phyloP scores from a whole-genome alignment of 2,113 vertebrate genomes.

The Phylloscopus trochiloides region DNA sequence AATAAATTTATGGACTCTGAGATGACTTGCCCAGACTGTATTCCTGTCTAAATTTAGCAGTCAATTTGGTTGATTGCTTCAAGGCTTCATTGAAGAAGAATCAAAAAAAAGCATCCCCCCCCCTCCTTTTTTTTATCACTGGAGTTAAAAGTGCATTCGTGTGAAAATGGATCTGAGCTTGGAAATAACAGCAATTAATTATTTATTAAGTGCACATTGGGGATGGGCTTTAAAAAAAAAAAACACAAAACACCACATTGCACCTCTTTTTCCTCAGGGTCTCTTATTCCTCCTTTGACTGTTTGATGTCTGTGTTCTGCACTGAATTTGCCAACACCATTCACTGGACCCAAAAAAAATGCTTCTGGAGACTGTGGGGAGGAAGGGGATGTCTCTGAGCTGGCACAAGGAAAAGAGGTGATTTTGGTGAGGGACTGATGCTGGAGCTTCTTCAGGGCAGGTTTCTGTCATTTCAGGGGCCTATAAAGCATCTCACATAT shows the following conservation, averaged over 20 bases:
- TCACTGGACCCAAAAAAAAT: neutral
- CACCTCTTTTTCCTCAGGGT: neutral
- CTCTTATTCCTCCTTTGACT: neutral
- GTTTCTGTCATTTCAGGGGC: neutral
- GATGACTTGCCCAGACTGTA: neutral
- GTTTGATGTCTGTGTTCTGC: neutral
- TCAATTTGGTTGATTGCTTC: constrained; percentile 56
- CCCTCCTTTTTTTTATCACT: neutral
- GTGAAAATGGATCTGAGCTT: constrained; percentile 42
- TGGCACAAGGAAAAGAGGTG: neutral
- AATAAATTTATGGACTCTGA: constrained; percentile 45
- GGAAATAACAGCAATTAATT: constrained; percentile 41
- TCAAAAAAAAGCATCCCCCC: too few relatives aligned
- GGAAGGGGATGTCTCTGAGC: neutral
- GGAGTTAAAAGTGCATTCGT: constrained; percentile 30
- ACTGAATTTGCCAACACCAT: neutral
- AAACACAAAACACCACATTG: neutral
- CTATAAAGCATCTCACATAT: neutral
- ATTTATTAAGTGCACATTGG: neutral
- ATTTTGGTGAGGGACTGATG: neutral
- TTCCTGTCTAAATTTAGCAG: constrained; percentile 63
- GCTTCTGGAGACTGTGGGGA: neutral
- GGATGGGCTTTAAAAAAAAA: neutral
- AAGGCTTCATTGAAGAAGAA: neutral
- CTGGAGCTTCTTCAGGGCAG: neutral